These are phyloP conservation scores for Anarhynchus alexandrinus DNA, from an alignment of 2,113 vertebrate genomes.

Conservation along the genomic window DNA sequence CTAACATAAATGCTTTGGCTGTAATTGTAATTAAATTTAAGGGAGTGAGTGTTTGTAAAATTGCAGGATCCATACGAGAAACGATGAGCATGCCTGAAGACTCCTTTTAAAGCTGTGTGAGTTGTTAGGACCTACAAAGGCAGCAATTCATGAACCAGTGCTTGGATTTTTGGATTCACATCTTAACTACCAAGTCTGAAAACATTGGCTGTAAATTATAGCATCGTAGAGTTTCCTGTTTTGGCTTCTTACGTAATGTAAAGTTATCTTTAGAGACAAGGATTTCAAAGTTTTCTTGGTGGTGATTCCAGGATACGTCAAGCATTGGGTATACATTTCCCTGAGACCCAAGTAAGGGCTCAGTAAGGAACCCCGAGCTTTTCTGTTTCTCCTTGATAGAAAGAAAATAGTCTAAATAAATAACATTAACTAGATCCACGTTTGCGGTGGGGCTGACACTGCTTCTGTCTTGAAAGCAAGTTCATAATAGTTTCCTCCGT, in stretches of 20 bases:
- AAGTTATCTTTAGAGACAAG: neutral
- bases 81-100: neutral
- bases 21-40: neutral
- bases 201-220: neutral
- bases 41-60: neutral
- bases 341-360: neutral
- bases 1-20: neutral
- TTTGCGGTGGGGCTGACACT: neutral
- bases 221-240: neutral
- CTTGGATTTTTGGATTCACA: neutral
- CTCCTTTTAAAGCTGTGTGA: neutral
- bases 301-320: neutral
- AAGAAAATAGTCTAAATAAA: neutral
- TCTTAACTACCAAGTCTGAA: neutral
- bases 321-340: neutral
- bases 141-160: neutral
- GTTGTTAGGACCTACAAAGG: neutral
- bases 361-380: neutral
- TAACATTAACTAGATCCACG: neutral
- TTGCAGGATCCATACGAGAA: neutral
- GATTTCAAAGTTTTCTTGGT: neutral
- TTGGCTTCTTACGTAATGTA: neutral
- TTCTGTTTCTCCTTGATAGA: neutral
- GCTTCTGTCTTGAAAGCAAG: neutral
- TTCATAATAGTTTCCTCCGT: neutral